Evolutionary conservation across 2,888 invertebrate genomes (phyloP), one percentile per base, ranked within the genome.

Genomic region (Choreutis nemorana): DNA sequence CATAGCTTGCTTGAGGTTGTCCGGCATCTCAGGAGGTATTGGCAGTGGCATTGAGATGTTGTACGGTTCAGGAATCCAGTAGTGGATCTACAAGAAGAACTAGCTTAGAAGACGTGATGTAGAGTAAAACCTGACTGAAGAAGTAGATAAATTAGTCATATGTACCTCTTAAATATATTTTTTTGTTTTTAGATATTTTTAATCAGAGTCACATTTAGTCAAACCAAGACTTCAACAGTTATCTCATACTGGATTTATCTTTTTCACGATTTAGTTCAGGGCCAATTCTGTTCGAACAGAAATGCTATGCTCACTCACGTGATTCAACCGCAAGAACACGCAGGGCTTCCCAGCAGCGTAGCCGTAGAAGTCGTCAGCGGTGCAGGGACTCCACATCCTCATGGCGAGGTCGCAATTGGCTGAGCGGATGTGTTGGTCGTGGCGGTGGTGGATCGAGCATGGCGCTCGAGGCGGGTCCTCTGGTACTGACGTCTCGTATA

Each of bases 21-120:
- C 64, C 2, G 91, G 91, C 88, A 92, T 90, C 7, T 85, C 82
- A 0, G 68, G 58, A n/a, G 93, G 92, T 2, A 72, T 39, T 0
- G 62, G 44, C 44, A 90, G 64, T 28, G 73, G 60, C 27, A 81
- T 81, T 14, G 86, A 77, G 36, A 85, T 81, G 67, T 90, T 88
- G 79, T 87, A 94, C 24, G 87, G 87, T 42, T 87, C 81, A 6
- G 95, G 95, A 10, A 82, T 66, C 94, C 95, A 96, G 52, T 89
- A 89, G 66, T 86, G 94, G 43, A 95, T 91, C 92, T 94, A 57
- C 8, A 54, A 45, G 11, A 3, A 42, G 9, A n/a, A n/a, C n/a
- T n/a, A n/a, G n/a, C n/a, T n/a, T n/a, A n/a, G n/a, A n/a, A n/a
- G n/a, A n/a, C n/a, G n/a, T n/a, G n/a, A n/a, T n/a, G n/a, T n/a